Evolutionary conservation across 1,140 invertebrate genomes (phyloP).

Genomic region (Papilio glaucus): DNA sequence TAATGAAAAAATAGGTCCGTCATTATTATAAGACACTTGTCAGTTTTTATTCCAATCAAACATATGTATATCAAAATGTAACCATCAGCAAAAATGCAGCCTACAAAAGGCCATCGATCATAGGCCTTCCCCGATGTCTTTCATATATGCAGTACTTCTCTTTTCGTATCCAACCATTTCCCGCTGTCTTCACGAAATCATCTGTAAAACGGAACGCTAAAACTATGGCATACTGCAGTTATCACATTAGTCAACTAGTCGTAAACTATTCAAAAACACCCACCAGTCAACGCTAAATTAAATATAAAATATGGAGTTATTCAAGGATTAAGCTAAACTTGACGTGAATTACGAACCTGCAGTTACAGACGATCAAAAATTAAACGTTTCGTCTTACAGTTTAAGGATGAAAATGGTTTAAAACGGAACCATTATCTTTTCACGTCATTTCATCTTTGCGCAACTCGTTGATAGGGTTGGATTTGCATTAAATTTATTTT

Average conservation of each 20-base stretch:
- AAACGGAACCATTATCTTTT: background rate
- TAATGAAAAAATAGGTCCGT: background rate
- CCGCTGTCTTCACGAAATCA: too few relatives aligned
- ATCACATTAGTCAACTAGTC: background rate
- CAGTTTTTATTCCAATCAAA: background rate
- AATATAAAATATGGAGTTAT: conserved; percentile 39
- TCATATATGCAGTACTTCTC: background rate
- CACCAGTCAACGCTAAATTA: conserved; percentile 34
- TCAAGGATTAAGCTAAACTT: conserved; percentile 40
- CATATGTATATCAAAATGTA: background rate
- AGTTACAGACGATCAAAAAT: conserved; percentile 6
- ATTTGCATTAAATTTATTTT: background rate
- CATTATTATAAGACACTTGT: background rate
- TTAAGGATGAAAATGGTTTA: background rate
- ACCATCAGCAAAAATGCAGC: too few relatives aligned
- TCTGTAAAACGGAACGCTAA: background rate
- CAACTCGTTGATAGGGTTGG: background rate
- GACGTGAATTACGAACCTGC: conserved; percentile 34
- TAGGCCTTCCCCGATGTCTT: background rate
- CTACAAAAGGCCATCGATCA: background rate
- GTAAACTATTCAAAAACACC: conserved; percentile 29
- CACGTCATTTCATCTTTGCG: background rate
- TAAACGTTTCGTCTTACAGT: background rate
- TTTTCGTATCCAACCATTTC: background rate
- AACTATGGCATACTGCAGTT: background rate